Evolutionary conservation across 2,888 invertebrate genomes (phyloP), one percentile per base, ranked within the genome.

Genomic region (Limnephilus auricula): DNA sequence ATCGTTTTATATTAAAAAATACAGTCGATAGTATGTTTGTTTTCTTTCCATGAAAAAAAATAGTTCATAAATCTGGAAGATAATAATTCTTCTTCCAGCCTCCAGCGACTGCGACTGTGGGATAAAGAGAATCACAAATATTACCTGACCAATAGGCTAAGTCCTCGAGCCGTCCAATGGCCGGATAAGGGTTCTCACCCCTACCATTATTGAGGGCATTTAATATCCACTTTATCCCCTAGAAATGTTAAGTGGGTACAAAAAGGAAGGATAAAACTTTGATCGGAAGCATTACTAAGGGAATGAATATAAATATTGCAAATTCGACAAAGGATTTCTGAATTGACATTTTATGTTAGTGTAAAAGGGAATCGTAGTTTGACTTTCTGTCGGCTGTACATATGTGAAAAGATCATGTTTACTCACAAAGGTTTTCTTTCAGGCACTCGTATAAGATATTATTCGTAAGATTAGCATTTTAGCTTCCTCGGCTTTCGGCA

Each of bases 141-240:
- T 85, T 40, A 85, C 85, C 85, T 85, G 85, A 40, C 37, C 85
- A 30, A 40, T 40, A 85, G 85, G 40, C 85, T 34, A 82, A 82
- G 82, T 82, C 34, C 82, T 32, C 32, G 82, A 34, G 82, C 25
- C 85, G 85, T 85, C 40, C n/a, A 40, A 37, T 40, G 15, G 85
- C 30, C 85, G 85, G 85, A 85, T 85, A 85, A 85, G 85, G 85
- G 85, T 85, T 40, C 37, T 40, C 85, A 85, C 85, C 85, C 85
- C 40, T 40, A n/a, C 85, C 85, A 92, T 90, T 92, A 91, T 90
- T 88, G 92, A 85, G 89, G 89, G 87, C 91, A 91, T 91, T 92
- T 92, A 92, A 92, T 92, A 92, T 92, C 92, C 90, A 91, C 90
- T 90, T 91, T 89, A 92, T 89, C 91, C 78, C 83, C 79, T 89